Base-by-base conservation (phyloP, 2,113 vertebrate genomes). In the Spheniscus mendiculus region DNA sequence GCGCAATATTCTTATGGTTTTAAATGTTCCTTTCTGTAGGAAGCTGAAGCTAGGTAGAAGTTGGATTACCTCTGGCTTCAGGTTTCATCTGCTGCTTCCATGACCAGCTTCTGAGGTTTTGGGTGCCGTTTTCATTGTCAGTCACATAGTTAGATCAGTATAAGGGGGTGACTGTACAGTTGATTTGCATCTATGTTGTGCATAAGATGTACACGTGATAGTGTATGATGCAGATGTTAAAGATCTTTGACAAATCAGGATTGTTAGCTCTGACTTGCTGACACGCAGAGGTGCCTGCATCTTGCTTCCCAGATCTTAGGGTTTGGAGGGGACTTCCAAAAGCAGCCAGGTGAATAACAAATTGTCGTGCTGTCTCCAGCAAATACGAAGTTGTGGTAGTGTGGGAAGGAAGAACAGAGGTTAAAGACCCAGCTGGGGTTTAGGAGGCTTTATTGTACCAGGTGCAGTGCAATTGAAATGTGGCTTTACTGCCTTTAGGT, bases 191-290 rank as follows among this genome's bases (percentile, higher is more conserved):
- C 34, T 38, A 1, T 30, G 5, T 22, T 69, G 32, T 78, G 15
- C 7, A 0, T 20, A 12, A 19, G 22, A 9, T 67, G 15, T 40
- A 9, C 17, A 3, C 3, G 0, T 42, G 79, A 26, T 40, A 52
- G 11, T 10, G 5, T 30, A 3, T 20, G 17, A 10, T 88, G 79
- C n/a, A 73, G 36, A 25, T 72, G 13, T 49, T 81, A 30, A 83
- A 61, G 36, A 21, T 12, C 27, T 86, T 38, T 23, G 50, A 58
- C 22, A 49, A 49, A 56, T 23, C 55, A 29, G 45, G 25, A 17
- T 47, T 30, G 34, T 52, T 47, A 65, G 16, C 40, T 69, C 11
- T 58, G 86, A n/a, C 15, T 32, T 9, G 3, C 13, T 77, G 56
- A 11, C 5, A 19, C 2, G 3, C 40, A 32, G 18, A 5, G 5